phyloP scores from a whole-genome alignment of 2,888 invertebrate genomes.

The Tanypteryx hageni region DNA sequence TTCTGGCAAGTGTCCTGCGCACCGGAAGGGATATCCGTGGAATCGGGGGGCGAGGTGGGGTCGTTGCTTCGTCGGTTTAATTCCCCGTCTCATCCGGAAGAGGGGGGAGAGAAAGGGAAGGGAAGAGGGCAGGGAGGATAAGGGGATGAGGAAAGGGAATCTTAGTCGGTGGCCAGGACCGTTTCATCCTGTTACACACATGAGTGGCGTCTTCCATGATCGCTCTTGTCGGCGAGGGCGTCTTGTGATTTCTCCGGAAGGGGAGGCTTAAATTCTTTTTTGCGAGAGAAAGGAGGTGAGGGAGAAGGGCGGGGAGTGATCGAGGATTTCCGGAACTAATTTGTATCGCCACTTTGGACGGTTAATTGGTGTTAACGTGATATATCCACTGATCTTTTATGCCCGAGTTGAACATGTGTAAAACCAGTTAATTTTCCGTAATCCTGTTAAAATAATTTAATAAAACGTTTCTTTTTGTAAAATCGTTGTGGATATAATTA shows the following conservation, averaged over 20 bases:
- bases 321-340: constrained; percentile 6
- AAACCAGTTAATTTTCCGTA: background rate
- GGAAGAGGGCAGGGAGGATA: no score
- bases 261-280: background rate
- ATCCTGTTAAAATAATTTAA: background rate
- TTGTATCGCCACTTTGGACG: background rate
- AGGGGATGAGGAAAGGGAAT: background rate
- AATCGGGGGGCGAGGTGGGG: background rate
- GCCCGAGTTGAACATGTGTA: background rate
- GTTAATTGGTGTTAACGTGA: constrained; percentile 23
- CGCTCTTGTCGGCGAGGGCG: background rate
- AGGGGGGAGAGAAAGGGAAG: background rate
- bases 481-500: background rate
- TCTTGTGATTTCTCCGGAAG: background rate
- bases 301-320: background rate
- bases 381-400: background rate
- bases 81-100: background rate
- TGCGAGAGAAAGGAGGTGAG: background rate
- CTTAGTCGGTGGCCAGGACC: background rate
- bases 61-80: constrained; percentile 3
- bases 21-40: background rate
- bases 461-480: background rate
- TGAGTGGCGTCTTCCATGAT: background rate
- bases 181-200: constrained; percentile 11
- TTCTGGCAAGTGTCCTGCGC: background rate